Base-by-base conservation (phyloP, 2,888 invertebrate species). In the Chrysomela aeneicollis region DNA sequence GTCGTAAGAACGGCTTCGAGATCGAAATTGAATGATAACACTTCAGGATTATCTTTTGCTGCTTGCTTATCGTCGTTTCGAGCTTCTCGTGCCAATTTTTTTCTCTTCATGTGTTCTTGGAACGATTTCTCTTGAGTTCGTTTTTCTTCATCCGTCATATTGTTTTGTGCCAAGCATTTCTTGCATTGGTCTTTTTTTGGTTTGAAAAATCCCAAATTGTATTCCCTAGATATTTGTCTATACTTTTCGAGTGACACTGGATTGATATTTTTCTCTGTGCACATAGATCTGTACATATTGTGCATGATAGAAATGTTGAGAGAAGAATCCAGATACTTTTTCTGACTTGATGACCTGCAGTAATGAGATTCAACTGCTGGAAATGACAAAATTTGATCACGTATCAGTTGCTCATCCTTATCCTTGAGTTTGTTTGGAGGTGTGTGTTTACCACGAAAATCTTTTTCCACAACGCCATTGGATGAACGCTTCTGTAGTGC, bases 1-100 rank as follows among this genome's bases (percentile, higher is more conserved):
- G 73, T 73, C 21, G 42, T 62, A 17, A 75, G 67, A 6, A 76
- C 75, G 42, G 76, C 76, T 69, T 78, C 69, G n/a, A 77, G 64
- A 70, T 77, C 76, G 67, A 74, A 76, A 68, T 76, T 74, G 59
- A 75, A 76, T 32, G 73, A 32, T 17, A 77, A 60, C 42, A 71
- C 58, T 35, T 60, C 55, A 22, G 61, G 18, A 63, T 75, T 67
- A 50, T 66, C 22, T 22, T 62, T 62, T 19, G 67, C 26, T 6
- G 6, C 3, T 26, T 63, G 51, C 68, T 75, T 77, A 52, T 78
- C 77, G 54, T 72, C 71, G 64, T 78, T 68, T 67, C 75, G 63
- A 42, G 26, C 46, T 42, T 64, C 15, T 60, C 65, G 52, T 63
- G 74, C 72, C 49, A 59, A 61, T n/a, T 61, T 49, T 61, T 73